Conservation (phyloP, 2,888 invertebrate species). For the Ennomos quercinarius region DNA sequence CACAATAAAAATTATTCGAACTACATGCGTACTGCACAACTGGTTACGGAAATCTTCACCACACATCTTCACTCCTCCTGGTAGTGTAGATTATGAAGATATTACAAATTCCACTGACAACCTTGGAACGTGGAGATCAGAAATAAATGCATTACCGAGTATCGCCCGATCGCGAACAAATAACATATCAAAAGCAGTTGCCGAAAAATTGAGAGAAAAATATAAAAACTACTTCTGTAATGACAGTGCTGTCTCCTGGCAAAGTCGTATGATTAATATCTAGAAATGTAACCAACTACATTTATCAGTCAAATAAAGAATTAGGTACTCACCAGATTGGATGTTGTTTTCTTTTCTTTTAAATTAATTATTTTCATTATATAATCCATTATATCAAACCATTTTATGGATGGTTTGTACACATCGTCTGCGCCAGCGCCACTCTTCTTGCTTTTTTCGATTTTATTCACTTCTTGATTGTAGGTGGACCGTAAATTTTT, state of each 20-base stretch:
- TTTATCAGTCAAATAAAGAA: conserved; percentile 30
- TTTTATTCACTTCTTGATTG: conserved; percentile 36
- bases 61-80: no score
- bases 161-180: no score
- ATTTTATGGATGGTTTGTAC: conserved; percentile 36
- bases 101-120: no score
- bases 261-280: conserved; percentile 29
- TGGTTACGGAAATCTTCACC: no score
- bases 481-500: conserved; percentile 36
- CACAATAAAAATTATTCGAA: no score
- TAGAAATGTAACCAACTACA: conserved; percentile 24
- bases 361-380: conserved; percentile 34
- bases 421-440: conserved; percentile 32
- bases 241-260: conserved; percentile 31
- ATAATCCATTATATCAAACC: conserved; percentile 34
- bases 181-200: no score
- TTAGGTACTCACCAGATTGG: conserved; percentile 35
- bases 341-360: conserved; percentile 36
- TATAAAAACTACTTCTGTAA: no score
- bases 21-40: no score
- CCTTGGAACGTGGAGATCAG: no score
- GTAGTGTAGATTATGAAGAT: no score
- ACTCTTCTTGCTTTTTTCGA: conserved; percentile 34
- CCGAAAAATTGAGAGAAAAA: no score
- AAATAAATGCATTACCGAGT: no score